Conservation (phyloP, 2,113 vertebrate species). For the Entelurus aequoreus region DNA sequence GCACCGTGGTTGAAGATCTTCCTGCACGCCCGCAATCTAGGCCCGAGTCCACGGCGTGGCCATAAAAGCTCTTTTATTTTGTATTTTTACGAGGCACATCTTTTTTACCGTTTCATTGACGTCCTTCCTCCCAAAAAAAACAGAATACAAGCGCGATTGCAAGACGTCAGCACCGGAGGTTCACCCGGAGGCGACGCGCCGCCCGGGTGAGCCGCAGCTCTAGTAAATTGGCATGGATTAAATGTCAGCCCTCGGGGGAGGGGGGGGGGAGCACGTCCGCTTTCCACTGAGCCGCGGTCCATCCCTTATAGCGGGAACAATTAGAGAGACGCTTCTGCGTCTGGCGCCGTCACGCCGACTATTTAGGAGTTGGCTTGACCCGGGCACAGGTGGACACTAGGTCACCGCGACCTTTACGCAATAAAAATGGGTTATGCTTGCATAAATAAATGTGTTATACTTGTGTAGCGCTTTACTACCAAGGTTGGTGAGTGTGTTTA, state of each 20-base stretch:
- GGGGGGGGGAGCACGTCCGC: conserved; percentile 1
- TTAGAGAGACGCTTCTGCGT: not conserved
- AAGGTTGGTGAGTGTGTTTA: too few species aligned
- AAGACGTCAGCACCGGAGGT: conserved; percentile 14
- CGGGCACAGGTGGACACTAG: not conserved
- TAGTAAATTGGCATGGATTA: conserved; percentile 67
- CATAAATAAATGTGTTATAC: too few species aligned
- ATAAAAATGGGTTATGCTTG: too few species aligned
- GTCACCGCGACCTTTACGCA: not conserved
- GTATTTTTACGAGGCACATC: conserved; percentile 33
- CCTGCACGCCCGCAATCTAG: conserved; percentile 32
- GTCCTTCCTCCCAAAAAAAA: not conserved
- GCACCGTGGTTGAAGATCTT: conserved; percentile 5
- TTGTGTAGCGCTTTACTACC: too few species aligned
- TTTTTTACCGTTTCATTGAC: conserved; percentile 33
- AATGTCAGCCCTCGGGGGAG: conserved; percentile 54
- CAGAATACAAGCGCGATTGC: conserved; percentile 19
- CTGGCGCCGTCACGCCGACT: not conserved
- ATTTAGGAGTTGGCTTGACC: not conserved
- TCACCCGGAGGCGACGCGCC: conserved; percentile 27
- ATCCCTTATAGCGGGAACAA: conserved; percentile 1
- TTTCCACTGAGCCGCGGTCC: not conserved
- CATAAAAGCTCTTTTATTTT: conserved; percentile 26
- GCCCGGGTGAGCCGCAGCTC: conserved; percentile 37
- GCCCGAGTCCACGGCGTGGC: conserved; percentile 20